These are phyloP conservation scores for Caenorhabditis macrosperma DNA, from an alignment of 2,888 invertebrate genomes.

Conservation along the genomic window DNA sequence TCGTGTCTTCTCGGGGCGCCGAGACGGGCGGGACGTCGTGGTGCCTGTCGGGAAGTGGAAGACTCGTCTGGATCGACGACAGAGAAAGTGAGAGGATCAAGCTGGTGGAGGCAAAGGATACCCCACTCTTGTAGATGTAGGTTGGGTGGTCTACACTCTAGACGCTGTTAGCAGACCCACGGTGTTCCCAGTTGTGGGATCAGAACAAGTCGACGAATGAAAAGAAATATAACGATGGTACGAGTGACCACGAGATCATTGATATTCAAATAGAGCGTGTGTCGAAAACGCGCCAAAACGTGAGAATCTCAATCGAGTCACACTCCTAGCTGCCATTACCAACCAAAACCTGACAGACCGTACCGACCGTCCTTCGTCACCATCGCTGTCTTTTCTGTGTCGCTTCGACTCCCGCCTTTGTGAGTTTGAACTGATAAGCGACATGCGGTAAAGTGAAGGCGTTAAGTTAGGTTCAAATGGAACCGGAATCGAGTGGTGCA, in stretches of 20 bases:
- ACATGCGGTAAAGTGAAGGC: not conserved
- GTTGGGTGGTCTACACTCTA: no score
- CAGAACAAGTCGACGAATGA: no score
- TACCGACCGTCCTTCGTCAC: constrained; percentile 13
- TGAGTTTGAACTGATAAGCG: not conserved
- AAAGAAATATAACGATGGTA: no score
- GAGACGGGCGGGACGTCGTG: constrained; percentile 6
- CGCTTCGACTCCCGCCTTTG: not conserved
- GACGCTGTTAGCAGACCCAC: no score
- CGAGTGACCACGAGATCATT: no score
- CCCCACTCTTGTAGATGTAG: no score
- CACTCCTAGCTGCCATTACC: not conserved
- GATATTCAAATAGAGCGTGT: no score
- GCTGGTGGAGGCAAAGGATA: no score
- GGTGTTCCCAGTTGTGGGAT: no score
- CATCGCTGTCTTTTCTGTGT: not conserved
- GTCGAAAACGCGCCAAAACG: not conserved
- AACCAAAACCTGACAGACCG: not conserved
- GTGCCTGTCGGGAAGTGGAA: not conserved
- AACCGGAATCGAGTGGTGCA: not conserved
- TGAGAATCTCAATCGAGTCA: no score
- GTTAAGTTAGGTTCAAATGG: no score
- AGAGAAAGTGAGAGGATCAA: not conserved
- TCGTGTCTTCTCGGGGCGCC: constrained; percentile 21
- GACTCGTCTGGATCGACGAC: not conserved